Evolutionary conservation across 2,888 invertebrate genomes (phyloP), one percentile per base, ranked within the genome.

Genomic region (Drosophila koepferae): DNA sequence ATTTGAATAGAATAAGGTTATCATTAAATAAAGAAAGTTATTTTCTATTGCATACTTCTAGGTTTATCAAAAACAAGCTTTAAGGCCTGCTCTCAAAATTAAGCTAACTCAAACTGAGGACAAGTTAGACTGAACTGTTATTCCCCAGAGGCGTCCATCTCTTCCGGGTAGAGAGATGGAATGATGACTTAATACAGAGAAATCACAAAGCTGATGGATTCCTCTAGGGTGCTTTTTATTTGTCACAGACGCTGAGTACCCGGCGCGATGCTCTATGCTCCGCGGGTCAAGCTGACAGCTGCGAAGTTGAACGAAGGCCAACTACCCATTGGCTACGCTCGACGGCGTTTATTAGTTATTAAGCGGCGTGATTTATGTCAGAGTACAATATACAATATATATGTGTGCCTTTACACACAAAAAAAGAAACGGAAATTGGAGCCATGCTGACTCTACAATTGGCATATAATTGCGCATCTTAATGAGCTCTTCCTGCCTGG

Each of bases 231-330:
- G 80, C 82, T 76, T 75, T 90, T 82, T 78, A 79, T 62, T 72
- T 79, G 78, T 70, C 83, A 85, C 61, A 60, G 64, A 67, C 70
- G 31, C 72, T 48, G 44, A 49, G 10, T 48, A 38, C 54, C 54
- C 91, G 91, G 90, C 88, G 86, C 90, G 91, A 90, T 91, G 86
- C 82, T 82, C 81, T 80, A 63, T 54, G 66, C 53, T 38, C 38
- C 70, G 59, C 41, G 78, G 81, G 81, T 84, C 86, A 86, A 88
- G 82, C 75, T 91, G 92, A 91, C 92, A 92, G 92, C 91, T 92
- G 92, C 85, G 90, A 10, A 92, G 91, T 92, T 92, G 92, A 70
- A 66, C 85, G 68, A 58, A 56, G 54, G 56, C 46, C 63, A 60
- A 56, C 56, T 46, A 55, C 69, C 67, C 73, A 60, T 55, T 74